Evolutionary conservation across 2,113 vertebrate genomes (phyloP).

Genomic region (Gymnarchus niloticus): DNA sequence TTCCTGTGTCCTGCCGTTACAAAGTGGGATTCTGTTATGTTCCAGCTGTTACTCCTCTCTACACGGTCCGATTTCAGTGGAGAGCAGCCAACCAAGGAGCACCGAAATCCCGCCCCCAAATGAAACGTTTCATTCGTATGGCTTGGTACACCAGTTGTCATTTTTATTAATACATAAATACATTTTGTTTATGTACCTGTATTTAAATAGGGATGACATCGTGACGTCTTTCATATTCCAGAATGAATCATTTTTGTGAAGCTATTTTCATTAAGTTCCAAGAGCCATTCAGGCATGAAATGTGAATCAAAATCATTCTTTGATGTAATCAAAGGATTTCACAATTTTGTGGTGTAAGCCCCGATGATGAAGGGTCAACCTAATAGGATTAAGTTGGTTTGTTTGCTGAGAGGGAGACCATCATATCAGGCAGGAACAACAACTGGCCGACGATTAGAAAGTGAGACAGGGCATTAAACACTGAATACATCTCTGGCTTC

Average conservation of each 20-base stretch:
- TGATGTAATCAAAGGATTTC: not conserved
- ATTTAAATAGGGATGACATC: not conserved
- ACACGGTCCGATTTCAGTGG: constrained; percentile 32
- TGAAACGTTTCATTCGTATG: not conserved
- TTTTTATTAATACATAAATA: not conserved
- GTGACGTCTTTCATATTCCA: not conserved
- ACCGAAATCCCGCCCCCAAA: constrained; percentile 40
- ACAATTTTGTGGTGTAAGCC: no score
- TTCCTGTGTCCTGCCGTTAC: constrained; percentile 44
- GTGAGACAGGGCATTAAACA: no score
- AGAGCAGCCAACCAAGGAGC: constrained; percentile 40
- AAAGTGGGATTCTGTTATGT: constrained; percentile 49
- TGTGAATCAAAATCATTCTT: not conserved
- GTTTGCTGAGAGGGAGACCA: no score
- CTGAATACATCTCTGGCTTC: not conserved
- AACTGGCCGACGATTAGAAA: no score
- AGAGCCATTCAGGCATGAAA: not conserved
- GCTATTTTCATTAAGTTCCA: not conserved
- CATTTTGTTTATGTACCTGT: not conserved
- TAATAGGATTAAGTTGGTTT: not conserved
- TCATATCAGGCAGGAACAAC: no score
- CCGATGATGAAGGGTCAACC: not conserved
- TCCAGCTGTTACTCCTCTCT: constrained; percentile 39
- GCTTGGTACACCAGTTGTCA: not conserved
- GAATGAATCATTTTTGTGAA: not conserved